A percentile compares a stretch with the other conserved stretches of the same genome.
Conservation (phyloP, 1,140 invertebrate genomes). For the Holotrichia oblita region DNA sequence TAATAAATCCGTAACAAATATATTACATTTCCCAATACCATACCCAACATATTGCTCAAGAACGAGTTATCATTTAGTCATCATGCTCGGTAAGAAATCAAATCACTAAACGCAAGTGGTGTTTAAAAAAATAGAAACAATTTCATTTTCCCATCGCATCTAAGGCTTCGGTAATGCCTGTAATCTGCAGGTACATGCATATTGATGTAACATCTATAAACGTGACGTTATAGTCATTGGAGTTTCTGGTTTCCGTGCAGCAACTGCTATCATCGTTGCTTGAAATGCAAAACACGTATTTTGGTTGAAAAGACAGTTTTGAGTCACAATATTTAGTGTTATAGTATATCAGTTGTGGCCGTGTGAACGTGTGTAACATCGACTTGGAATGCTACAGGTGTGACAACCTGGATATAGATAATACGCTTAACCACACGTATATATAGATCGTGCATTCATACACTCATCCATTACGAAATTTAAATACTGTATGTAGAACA, state of each 20-base stretch:
- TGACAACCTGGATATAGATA: conserved; percentile 7
- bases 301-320: not conserved
- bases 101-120: too few species aligned
- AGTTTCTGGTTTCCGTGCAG: not conserved
- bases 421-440: not conserved
- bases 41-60: too few species aligned
- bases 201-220: conserved; percentile 1
- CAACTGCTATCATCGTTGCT: not conserved
- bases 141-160: not conserved
- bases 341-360: not conserved
- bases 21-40: too few species aligned
- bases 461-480: not conserved
- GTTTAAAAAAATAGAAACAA: not conserved
- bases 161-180: not conserved
- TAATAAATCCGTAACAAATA: too few species aligned
- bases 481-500: too few species aligned
- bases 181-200: not conserved
- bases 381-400: conserved; percentile 4
- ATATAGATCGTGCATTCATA: not conserved
- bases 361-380: not conserved
- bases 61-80: too few species aligned
- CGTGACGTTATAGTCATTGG: not conserved
- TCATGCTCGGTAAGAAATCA: too few species aligned
- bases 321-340: not conserved
- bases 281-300: conserved; percentile 8